These are phyloP conservation scores for Coptodon bakossiorum DNA, from an alignment of 2,113 vertebrate genomes.

Conservation along the genomic window DNA sequence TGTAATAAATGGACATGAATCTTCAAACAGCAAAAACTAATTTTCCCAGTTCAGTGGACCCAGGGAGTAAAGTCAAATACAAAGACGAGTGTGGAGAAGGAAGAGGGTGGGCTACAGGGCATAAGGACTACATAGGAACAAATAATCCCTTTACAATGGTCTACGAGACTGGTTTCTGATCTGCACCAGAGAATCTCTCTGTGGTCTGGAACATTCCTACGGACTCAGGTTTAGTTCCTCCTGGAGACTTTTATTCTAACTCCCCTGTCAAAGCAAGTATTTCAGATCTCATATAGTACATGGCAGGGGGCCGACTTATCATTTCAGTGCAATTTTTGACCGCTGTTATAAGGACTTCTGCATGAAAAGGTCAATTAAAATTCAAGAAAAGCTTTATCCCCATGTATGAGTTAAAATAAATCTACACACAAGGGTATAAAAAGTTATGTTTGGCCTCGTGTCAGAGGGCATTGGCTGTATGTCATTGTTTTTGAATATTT, in stretches of 20 bases:
- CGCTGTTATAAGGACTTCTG: not conserved
- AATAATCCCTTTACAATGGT: slow-evolving; percentile 64
- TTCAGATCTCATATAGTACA: slow-evolving; percentile 28
- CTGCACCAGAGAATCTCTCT: slow-evolving; percentile 42
- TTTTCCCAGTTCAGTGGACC: slow-evolving; percentile 31
- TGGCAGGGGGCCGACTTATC: slow-evolving; percentile 18
- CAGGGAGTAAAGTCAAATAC: slow-evolving; percentile 36
- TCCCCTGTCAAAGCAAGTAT: slow-evolving; percentile 39
- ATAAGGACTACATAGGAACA: slow-evolving; percentile 45
- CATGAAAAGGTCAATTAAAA: not conserved
- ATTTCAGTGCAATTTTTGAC: not conserved
- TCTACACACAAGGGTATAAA: not conserved
- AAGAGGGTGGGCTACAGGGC: slow-evolving; percentile 3
- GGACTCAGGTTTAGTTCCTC: slow-evolving; percentile 61
- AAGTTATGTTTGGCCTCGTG: not conserved
- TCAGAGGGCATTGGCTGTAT: not conserved
- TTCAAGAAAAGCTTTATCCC: not conserved
- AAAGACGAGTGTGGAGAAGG: slow-evolving; percentile 28
- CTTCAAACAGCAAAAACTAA: slow-evolving; percentile 20
- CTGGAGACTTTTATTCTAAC: slow-evolving; percentile 56
- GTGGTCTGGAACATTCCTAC: slow-evolving; percentile 54
- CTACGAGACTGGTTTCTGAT: slow-evolving; percentile 35
- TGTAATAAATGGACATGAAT: slow-evolving; percentile 20
- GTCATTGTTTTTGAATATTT: slow-evolving; percentile 45
- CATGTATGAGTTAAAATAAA: not conserved